Base-by-base conservation (phyloP, 2,113 vertebrate species). In the Aspiorhynchus laticeps region DNA sequence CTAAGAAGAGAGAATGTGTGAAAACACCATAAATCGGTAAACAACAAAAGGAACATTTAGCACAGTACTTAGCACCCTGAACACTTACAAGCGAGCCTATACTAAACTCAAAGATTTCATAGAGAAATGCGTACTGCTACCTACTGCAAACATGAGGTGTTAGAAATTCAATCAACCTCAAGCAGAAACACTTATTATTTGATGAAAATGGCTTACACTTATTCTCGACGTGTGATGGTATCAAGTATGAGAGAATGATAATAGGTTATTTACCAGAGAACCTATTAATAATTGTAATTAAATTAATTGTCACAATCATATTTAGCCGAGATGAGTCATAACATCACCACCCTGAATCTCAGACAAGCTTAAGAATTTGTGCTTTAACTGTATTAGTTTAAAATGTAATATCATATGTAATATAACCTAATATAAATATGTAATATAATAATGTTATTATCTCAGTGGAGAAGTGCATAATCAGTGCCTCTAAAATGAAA, bases 281-380 rank as follows among this genome's bases (percentile, higher is more conserved):
- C 89, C 91, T 89, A 84, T 77, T 65, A 86, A 88, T 88, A 89
- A 91, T 84, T 84, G 56, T 14, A 85, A 73, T 56, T 69, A 43
- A 81, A 85, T 43, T 87, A 65, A 88, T 91, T 90, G 91, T 89
- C 89, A 80, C 79, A 84, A 31, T 78, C 51, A 8, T 83, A 83
- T 86, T 86, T 87, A 86, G 80, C 76, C 19, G 31, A 24, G 19
- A 76, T 43, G 51, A 87, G 76, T 67, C 87, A 61, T 33, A 88
- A 69, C 31, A 56, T 21, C 59, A 80, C 31, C 59, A 80, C 12
- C 31, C 0, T 43, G 67, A 73, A 80, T 87, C 61, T 80, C 80
- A 65, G 73, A 80, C 61, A 24, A 75, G 76, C 21, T 78, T 3
- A 15, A 81, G 48, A 91, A 85, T 79, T 28, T 26, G 75, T 84